These are phyloP conservation scores for Corydoras sp. DNA, from an alignment of 2,113 vertebrate genomes.

Conservation along the genomic window DNA sequence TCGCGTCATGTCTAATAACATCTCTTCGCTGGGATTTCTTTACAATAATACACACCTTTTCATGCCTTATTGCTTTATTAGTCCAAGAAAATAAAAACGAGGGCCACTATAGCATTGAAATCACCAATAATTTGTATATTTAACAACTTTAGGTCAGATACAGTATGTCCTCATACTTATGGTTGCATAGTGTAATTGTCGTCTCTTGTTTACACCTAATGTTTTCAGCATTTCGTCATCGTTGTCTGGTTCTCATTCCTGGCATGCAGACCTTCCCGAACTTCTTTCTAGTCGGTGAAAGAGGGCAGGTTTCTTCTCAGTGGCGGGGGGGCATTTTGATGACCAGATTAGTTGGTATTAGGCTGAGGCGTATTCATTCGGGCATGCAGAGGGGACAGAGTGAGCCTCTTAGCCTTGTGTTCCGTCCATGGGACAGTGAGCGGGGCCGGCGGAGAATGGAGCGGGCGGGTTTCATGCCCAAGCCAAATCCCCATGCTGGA, in stretches of 20 bases:
- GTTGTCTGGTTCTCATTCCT: not conserved
- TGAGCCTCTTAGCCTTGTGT: slow-evolving; percentile 46
- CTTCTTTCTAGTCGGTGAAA: slow-evolving; percentile 31
- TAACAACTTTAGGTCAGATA: no score
- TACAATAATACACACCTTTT: no score
- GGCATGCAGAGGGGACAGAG: slow-evolving; percentile 50
- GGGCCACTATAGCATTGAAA: no score
- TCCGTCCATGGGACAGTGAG: slow-evolving; percentile 35
- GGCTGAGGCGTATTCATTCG: slow-evolving; percentile 55
- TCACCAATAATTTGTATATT: no score
- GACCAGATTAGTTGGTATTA: slow-evolving; percentile 64
- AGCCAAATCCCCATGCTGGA: slow-evolving; percentile 47
- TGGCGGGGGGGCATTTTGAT: slow-evolving; percentile 52
- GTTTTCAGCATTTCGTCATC: no score
- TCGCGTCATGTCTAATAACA: no score
- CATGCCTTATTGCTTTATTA: no score
- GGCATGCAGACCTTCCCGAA: slow-evolving; percentile 39
- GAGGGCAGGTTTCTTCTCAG: slow-evolving; percentile 48
- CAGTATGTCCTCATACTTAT: no score
- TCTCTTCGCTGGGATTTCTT: no score
- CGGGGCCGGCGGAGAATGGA: slow-evolving; percentile 48
- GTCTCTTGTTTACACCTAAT: no score
- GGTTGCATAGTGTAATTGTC: no score
- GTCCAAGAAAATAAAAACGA: no score
- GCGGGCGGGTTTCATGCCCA: slow-evolving; percentile 14